These are phyloP conservation scores for Sapajus apella DNA, from an alignment of 2,113 vertebrate genomes.

Conservation along the genomic window DNA sequence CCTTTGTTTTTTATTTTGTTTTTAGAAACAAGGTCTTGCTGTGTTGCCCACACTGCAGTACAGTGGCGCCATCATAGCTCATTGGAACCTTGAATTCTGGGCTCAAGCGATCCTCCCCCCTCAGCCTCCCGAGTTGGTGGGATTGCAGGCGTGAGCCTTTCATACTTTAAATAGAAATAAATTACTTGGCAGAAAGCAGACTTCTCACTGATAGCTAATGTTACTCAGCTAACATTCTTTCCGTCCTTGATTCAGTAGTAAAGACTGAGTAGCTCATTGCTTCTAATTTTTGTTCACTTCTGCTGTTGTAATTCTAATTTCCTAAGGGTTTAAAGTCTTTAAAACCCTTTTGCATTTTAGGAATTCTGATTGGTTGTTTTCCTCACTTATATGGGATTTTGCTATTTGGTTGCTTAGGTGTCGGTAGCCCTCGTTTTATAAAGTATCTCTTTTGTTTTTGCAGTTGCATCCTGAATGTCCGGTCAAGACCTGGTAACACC, in stretches of 20 bases:
- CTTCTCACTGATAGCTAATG: not conserved
- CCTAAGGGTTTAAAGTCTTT: not conserved
- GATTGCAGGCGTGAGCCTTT: not conserved
- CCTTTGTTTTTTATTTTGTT: not conserved
- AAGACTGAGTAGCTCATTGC: not conserved
- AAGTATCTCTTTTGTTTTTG: not conserved
- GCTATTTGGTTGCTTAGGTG: not conserved
- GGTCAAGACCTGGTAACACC: conserved; percentile 82
- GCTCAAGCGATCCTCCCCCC: too few relatives aligned
- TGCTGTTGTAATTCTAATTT: not conserved
- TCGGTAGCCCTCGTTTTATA: conserved; percentile 13
- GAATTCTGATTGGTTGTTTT: conserved; percentile 12
- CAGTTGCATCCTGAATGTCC: conserved; percentile 56
- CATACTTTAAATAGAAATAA: not conserved
- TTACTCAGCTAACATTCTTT: not conserved
- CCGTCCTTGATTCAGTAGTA: not conserved
- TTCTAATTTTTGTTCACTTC: not conserved
- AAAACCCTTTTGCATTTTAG: not conserved
- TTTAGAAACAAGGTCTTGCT: not conserved
- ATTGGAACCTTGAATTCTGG: too few relatives aligned
- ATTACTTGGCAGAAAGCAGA: not conserved
- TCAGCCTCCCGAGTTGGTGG: too few relatives aligned
- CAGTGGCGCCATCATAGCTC: too few relatives aligned
- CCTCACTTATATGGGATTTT: not conserved
- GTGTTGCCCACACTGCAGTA: not conserved